These are phyloP conservation scores for Chymomyza caudatula DNA, from an alignment of 2,888 invertebrate species.

Conservation along the genomic window DNA sequence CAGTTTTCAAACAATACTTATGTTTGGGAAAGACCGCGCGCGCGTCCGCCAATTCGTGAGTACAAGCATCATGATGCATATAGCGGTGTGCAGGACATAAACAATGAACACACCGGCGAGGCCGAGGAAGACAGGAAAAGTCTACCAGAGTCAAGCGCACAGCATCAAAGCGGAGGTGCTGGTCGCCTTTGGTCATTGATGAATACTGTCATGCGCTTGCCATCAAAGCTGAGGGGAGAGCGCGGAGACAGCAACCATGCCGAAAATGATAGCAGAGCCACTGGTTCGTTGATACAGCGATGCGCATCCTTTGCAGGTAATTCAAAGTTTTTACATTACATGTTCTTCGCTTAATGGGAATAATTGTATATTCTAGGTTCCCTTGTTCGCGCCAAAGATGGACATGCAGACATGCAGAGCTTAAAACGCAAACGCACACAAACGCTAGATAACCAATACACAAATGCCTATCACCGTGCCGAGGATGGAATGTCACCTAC, in stretches of 20 bases:
- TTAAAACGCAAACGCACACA: conserved; percentile 74
- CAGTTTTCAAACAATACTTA: conserved; percentile 34
- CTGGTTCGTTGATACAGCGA: conserved; percentile 65
- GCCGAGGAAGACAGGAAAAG: too few species aligned
- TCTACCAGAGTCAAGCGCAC: too few species aligned
- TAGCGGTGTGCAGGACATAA: conserved; percentile 51
- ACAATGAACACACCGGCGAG: conserved; percentile 23
- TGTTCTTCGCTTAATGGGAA: too few species aligned
- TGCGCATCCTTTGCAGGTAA: conserved; percentile 75
- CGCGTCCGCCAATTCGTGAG: conserved; percentile 51
- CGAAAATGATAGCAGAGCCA: conserved; percentile 34
- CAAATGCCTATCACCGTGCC: not conserved
- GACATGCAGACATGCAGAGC: conserved; percentile 41
- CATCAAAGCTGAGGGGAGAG: conserved; percentile 38
- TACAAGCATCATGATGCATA: conserved; percentile 34
- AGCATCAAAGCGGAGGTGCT: conserved; percentile 14
- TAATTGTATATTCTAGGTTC: conserved; percentile 55
- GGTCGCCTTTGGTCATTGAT: conserved; percentile 65
- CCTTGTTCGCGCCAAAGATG: conserved; percentile 64
- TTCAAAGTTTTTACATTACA: not conserved
- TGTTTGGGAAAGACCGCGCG: not conserved
- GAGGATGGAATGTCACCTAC: conserved; percentile 38
- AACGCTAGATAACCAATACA: conserved; percentile 61
- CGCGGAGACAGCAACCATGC: conserved; percentile 34
- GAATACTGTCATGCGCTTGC: conserved; percentile 72